Evolutionary conservation across 1,140 invertebrate species (phyloP).

Genomic region (Drosophila ercepeae): DNA sequence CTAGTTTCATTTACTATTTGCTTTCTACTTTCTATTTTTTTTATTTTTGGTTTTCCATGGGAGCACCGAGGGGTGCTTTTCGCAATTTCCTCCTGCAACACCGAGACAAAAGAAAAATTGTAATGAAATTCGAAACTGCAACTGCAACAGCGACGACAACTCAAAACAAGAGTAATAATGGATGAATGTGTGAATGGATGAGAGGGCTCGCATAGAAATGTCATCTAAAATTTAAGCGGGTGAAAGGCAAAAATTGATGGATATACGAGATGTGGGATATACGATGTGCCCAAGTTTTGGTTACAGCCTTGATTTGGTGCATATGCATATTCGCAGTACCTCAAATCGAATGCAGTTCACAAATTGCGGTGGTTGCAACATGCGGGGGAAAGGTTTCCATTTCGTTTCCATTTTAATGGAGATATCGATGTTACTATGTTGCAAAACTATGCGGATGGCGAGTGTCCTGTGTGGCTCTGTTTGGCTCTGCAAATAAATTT

Average conservation of each 20-base stretch:
- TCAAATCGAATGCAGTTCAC: constrained; percentile 31
- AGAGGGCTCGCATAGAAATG: constrained; percentile 57
- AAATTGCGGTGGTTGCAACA: constrained; percentile 8
- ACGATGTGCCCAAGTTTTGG: background rate
- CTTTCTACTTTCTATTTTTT: constrained; percentile 33
- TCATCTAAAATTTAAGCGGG: constrained; percentile 72
- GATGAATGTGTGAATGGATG: constrained; percentile 44
- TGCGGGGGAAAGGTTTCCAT: constrained; percentile 25
- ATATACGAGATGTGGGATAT: constrained; percentile 16
- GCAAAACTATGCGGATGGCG: background rate
- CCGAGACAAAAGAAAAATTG: constrained; percentile 70
- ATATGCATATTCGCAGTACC: constrained; percentile 38
- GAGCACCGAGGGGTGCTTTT: constrained; percentile 11
- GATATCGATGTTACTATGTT: constrained; percentile 22
- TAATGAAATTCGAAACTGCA: constrained; percentile 78
- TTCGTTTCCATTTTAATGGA: constrained; percentile 55
- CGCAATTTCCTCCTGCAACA: constrained; percentile 57
- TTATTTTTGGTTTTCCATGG: constrained; percentile 1
- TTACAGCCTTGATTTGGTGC: constrained; percentile 57
- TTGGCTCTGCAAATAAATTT: constrained; percentile 37
- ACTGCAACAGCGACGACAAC: constrained; percentile 45
- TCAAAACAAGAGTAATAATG: constrained; percentile 14
- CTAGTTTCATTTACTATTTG: constrained; percentile 57
- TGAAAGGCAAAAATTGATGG: constrained; percentile 34
- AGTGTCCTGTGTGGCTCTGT: constrained; percentile 4